These are phyloP conservation scores for Agonopterix alstromeriana DNA, from an alignment of 2,888 invertebrate species.

Conservation along the genomic window DNA sequence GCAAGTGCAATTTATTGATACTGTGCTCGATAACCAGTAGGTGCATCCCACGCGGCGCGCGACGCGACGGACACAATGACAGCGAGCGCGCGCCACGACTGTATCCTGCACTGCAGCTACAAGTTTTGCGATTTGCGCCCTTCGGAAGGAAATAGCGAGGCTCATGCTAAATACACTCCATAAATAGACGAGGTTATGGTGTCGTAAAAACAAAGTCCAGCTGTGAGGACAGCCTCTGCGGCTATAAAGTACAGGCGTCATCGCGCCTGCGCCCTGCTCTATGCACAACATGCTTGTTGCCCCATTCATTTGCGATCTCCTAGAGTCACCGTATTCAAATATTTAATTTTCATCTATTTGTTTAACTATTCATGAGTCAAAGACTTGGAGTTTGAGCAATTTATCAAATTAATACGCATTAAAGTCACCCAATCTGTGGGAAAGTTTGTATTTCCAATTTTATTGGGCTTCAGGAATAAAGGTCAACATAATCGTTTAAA, in stretches of 20 bases:
- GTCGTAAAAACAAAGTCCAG: conserved; percentile 71
- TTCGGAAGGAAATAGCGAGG: conserved; percentile 55
- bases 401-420: not conserved
- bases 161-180: conserved; percentile 63
- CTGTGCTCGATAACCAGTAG: conserved; percentile 69
- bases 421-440: conserved; percentile 39
- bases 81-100: conserved; percentile 26
- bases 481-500: conserved; percentile 39
- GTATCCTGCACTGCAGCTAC: not conserved
- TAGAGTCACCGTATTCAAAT: too few relatives aligned
- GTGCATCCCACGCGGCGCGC: conserved; percentile 57
- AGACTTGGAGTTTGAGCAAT: not conserved
- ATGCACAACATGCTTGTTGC: not conserved
- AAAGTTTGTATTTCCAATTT: conserved; percentile 43
- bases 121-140: conserved; percentile 41
- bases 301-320: conserved; percentile 1
- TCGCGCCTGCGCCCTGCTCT: conserved; percentile 26
- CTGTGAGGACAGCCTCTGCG: conserved; percentile 55
- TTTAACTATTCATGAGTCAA: not conserved
- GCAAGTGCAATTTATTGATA: conserved; percentile 73
- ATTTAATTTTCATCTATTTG: too few relatives aligned
- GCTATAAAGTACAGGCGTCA: conserved; percentile 51
- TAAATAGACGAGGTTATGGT: conserved; percentile 64
- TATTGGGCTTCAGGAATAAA: conserved; percentile 35
- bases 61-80: conserved; percentile 35